Percentiles rank a stretch among this genome's conserved stretches.
Evolutionary conservation across 2,888 invertebrate genomes (phyloP).

Genomic region (Dolichomitus sp.): DNA sequence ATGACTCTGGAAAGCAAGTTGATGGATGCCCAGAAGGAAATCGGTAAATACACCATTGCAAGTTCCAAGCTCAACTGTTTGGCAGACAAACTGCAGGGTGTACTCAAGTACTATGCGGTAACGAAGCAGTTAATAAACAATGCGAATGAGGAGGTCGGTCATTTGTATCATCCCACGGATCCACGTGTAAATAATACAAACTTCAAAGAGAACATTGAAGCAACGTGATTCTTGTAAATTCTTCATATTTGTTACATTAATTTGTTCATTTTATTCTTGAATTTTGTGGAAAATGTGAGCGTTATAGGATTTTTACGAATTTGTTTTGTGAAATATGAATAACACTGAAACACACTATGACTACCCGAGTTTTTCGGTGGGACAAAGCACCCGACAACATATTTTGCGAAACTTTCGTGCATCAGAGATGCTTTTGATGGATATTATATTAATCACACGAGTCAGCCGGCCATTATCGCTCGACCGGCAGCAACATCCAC

Average conservation of each 20-base stretch:
- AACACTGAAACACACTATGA: background rate
- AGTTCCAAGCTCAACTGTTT: conserved; percentile 41
- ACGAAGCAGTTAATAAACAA: conserved; percentile 54
- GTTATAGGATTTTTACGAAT: background rate
- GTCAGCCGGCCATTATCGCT: conserved; percentile 75
- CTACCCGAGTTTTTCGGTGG: background rate
- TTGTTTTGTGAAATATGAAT: background rate
- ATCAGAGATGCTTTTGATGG: conserved; percentile 56
- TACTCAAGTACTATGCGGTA: conserved; percentile 36
- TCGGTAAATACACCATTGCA: conserved; percentile 61
- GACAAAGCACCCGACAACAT: conserved; percentile 5
- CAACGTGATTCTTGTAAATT: conserved; percentile 25
- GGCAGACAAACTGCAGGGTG: conserved; percentile 45
- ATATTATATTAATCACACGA: conserved; percentile 75
- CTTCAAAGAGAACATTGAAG: conserved; percentile 32
- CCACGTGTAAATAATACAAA: background rate
- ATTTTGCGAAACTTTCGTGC: conserved; percentile 37
- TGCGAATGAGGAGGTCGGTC: conserved; percentile 57
- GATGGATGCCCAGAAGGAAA: conserved; percentile 58
- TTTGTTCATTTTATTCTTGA: background rate
- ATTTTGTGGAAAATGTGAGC: background rate
- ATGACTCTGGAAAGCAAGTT: conserved; percentile 58
- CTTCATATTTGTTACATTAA: background rate
- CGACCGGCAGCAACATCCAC: conserved; percentile 51
- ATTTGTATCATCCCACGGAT: conserved; percentile 24